Conservation (phyloP, 2,113 vertebrate genomes). For the Myrmecophaga tridactyla region DNA sequence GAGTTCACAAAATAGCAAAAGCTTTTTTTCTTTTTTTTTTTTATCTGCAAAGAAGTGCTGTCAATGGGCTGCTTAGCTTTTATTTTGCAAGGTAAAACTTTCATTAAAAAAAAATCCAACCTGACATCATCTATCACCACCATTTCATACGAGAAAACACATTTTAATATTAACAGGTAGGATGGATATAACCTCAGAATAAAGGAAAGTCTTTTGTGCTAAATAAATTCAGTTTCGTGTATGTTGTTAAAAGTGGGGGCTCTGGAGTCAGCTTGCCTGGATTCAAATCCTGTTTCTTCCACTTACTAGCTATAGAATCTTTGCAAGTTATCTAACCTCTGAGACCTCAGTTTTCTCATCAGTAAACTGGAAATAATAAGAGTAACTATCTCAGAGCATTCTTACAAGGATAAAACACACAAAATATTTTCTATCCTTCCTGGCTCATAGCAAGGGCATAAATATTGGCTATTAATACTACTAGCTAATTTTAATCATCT, state of each 20-base stretch:
- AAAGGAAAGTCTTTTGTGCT: slow-evolving; percentile 5
- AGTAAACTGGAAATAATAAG: background rate
- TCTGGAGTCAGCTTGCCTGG: background rate
- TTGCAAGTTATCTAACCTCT: background rate
- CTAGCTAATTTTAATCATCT: background rate
- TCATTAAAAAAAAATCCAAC: slow-evolving; percentile 14
- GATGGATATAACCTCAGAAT: background rate
- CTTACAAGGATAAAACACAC: background rate
- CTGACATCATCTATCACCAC: slow-evolving; percentile 9
- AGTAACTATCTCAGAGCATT: background rate
- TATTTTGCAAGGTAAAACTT: background rate
- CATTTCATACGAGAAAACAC: slow-evolving; percentile 39
- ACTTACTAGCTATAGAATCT: background rate
- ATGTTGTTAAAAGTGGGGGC: background rate
- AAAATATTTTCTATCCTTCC: background rate
- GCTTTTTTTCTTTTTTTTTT: background rate
- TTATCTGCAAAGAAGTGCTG: background rate
- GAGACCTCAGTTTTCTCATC: background rate
- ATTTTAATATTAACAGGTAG: slow-evolving; percentile 33
- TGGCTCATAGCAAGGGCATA: background rate
- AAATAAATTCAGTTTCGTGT: background rate
- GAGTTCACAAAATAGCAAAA: slow-evolving; percentile 36
- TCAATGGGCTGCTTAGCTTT: background rate
- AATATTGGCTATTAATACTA: background rate
- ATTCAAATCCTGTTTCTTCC: slow-evolving; percentile 36